Evolutionary conservation across 35 echinoderm and acorn worm species (phyloP).

Genomic region (Strongylocentrotus purpuratus): DNA sequence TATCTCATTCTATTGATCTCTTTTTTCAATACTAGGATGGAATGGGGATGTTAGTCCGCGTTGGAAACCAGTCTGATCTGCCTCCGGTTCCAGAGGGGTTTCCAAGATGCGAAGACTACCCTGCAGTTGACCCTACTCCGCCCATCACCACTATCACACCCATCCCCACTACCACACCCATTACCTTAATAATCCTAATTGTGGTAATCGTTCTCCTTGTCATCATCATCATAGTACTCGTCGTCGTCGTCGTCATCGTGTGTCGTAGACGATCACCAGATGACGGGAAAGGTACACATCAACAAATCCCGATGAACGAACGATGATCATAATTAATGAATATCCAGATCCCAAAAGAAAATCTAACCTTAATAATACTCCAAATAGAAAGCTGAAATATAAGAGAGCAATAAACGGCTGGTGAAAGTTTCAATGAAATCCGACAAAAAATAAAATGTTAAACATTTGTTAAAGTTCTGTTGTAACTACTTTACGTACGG

Average conservation of each 20-base stretch:
- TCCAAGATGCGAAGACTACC: conserved; percentile 48
- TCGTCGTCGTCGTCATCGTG: conserved; percentile 29
- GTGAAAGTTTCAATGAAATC: too few species aligned
- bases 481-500: too few species aligned
- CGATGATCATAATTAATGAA: too few species aligned
- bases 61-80: conserved; percentile 49
- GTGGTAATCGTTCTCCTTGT: neutral
- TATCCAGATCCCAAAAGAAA: too few species aligned
- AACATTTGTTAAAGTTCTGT: too few species aligned
- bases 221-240: neutral
- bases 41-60: conserved; percentile 55
- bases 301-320: neutral
- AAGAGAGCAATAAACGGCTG: too few species aligned
- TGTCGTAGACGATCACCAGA: neutral
- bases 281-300: neutral
- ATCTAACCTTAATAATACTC: too few species aligned
- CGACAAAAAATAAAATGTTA: too few species aligned
- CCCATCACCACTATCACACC: too few species aligned
- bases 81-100: conserved; percentile 51
- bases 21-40: conserved; percentile 34
- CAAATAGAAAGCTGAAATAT: too few species aligned
- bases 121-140: neutral
- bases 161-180: neutral
- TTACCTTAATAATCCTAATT: neutral
- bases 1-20: too few species aligned